Base-by-base conservation (phyloP, 2,113 vertebrate species). In the Balaeniceps rex region DNA sequence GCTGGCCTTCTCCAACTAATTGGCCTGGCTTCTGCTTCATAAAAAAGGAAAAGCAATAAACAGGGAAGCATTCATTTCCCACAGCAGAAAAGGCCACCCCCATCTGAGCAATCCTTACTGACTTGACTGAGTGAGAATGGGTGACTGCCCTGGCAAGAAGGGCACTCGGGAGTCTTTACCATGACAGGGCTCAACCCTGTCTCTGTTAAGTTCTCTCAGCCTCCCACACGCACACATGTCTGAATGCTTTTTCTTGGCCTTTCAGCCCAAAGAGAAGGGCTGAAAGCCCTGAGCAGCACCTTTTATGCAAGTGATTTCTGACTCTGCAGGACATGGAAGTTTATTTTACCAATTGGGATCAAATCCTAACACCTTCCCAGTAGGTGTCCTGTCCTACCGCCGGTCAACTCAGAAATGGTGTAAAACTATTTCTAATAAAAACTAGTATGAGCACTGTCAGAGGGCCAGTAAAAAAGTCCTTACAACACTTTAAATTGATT, bases 11-110 rank as follows among this genome's bases (percentile, higher is more conserved):
- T 94, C 85, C 70, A 77, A 75, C 92, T 97, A 94, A 96, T 93
- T 97, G 94, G 83, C 91, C 88, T 83, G 90, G 42, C 82, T 93
- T 94, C 84, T 93, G 63, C 65, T 87, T 92, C 25, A 21, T 63
- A 70, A 78, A 84, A 88, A 80, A 66, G 14, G 29, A 64, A 91
- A 75, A 61, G 65, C 47, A 93, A 85, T 84, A 95, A 90, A 68
- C 68, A 80, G 52, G 46, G 66, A 63, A 84, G 49, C 18, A 70
- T 63, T 83, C 13, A 28, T 66, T 72, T 93, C 71, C 78, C 52
- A 38, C 13, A 63, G 47, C 60, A 93, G 81, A 79, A 94, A 93
- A 49, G 26, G 63, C 25, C 77, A 64, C 75, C 29, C 2, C 44
- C n/a, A 63, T 64, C 63, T 28, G 28, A 85, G 70, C n/a, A 68